These are phyloP conservation scores for Microcebus murinus DNA, from an alignment of 2,113 vertebrate genomes.

Conservation along the genomic window DNA sequence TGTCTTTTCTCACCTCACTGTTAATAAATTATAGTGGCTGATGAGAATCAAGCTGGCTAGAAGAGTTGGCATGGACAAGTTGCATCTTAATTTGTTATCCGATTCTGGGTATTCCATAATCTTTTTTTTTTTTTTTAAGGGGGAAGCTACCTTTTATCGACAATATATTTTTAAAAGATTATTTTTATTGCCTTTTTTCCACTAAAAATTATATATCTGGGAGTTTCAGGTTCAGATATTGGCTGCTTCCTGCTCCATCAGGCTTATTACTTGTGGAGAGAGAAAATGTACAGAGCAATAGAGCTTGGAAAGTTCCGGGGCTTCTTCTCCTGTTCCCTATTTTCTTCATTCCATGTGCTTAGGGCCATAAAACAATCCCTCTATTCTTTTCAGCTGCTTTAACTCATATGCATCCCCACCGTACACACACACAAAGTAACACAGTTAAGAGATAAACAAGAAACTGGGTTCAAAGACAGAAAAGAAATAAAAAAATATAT, in stretches of 20 bases:
- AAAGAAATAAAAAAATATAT: background rate
- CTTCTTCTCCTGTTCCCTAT: background rate
- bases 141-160: background rate
- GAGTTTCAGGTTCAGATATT: constrained; percentile 59
- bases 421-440: background rate
- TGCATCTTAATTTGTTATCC: constrained; percentile 85
- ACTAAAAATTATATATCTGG: constrained; percentile 48
- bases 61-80: constrained; percentile 81
- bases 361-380: background rate
- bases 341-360: background rate
- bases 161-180: background rate
- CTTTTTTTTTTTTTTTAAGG: background rate
- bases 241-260: constrained; percentile 45
- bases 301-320: background rate
- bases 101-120: constrained; percentile 49
- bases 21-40: constrained; percentile 89
- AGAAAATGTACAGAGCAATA: background rate
- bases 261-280: constrained; percentile 29
- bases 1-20: constrained; percentile 88
- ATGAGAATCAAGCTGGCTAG: constrained; percentile 86
- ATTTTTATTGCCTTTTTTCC: constrained; percentile 43
- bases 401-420: background rate
- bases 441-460: background rate
- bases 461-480: background rate
- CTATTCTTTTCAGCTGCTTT: constrained; percentile 1